Percentiles rank a stretch among this genome's conserved stretches.
Conservation (phyloP, 2,113 vertebrate genomes). For the Sigmodon hispidus region DNA sequence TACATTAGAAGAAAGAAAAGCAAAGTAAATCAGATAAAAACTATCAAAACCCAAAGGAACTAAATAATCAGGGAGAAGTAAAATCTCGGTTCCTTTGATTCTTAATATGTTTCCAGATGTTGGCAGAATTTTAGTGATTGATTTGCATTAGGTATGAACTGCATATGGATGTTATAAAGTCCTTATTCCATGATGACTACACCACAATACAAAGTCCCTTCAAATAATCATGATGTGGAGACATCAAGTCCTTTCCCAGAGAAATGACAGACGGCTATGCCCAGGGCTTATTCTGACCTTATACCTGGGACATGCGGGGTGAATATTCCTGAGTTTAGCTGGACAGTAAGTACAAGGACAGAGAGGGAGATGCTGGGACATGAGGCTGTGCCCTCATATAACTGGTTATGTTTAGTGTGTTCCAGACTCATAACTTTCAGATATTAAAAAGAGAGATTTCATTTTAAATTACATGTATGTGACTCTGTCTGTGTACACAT, state of each 20-base stretch:
- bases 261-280: background rate
- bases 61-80: background rate
- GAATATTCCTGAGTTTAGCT: background rate
- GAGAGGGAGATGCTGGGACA: background rate
- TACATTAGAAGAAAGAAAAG: too few relatives aligned
- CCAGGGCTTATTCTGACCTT: background rate
- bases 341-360: background rate
- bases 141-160: background rate
- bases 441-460: background rate
- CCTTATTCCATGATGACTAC: background rate
- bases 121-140: background rate
- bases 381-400: background rate
- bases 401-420: background rate
- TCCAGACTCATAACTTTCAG: background rate
- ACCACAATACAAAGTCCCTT: background rate
- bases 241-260: background rate
- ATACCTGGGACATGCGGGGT: too few relatives aligned
- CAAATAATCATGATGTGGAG: background rate
- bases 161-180: background rate
- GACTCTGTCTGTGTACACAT: background rate
- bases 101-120: background rate
- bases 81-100: background rate
- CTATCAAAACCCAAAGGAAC: background rate
- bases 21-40: background rate
- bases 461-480: background rate